Evolutionary conservation across 2,113 vertebrate species (phyloP).

Genomic region (Hypomesus transpacificus): DNA sequence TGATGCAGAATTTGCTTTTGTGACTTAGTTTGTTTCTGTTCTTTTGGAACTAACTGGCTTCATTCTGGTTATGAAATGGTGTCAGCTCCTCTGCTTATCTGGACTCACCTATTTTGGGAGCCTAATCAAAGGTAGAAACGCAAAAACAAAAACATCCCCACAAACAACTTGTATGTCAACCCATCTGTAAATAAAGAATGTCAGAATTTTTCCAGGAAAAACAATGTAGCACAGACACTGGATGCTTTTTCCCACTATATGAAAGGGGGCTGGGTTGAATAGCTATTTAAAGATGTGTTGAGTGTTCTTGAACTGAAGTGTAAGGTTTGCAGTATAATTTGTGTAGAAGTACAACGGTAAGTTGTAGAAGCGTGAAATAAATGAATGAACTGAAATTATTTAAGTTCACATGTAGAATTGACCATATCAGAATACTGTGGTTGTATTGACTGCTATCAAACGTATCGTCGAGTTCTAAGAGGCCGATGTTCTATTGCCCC

Average conservation of each 20-base stretch:
- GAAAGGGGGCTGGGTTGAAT: background rate
- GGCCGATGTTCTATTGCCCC: too few species aligned
- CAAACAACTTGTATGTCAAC: conserved; percentile 14
- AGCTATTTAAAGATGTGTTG: background rate
- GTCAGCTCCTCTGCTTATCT: conserved; percentile 43
- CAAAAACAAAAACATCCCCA: background rate
- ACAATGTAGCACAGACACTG: conserved; percentile 72
- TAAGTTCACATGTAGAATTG: too few species aligned
- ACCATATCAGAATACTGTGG: too few species aligned
- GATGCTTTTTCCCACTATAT: conserved; percentile 37
- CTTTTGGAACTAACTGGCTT: conserved; percentile 45
- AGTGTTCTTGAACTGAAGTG: background rate
- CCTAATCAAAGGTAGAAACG: conserved; percentile 18
- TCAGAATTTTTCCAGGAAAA: conserved; percentile 32
- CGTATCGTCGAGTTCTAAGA: too few species aligned
- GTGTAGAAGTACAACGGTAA: background rate
- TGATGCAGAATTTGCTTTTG: conserved; percentile 45
- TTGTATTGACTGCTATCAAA: too few species aligned
- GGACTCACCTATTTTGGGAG: conserved; percentile 46
- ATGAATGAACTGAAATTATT: too few species aligned
- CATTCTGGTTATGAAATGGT: conserved; percentile 38
- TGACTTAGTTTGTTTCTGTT: conserved; percentile 45
- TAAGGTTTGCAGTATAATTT: conserved; percentile 1
- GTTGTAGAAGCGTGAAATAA: background rate
- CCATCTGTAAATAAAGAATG: conserved; percentile 45